Percentiles rank a stretch among this genome's conserved stretches.
Conservation (phyloP, 2,113 vertebrate species). For the Neogale vison region DNA sequence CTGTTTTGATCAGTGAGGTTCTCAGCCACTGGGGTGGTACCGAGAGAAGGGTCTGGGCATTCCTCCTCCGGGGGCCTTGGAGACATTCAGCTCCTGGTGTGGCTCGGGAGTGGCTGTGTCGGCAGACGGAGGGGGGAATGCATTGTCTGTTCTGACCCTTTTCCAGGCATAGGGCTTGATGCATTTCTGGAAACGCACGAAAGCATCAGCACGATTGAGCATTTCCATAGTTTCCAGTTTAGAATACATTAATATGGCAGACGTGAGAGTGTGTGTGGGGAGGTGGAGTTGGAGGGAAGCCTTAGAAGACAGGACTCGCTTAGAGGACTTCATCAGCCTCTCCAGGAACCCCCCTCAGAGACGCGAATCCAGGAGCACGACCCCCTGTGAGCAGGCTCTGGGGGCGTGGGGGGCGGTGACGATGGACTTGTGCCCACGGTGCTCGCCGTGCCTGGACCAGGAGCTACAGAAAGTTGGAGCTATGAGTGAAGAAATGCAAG, state of each 20-base stretch:
- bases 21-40: not conserved
- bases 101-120: not conserved
- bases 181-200: not conserved
- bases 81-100: fast-evolving
- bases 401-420: not conserved
- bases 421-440: no score
- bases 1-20: not conserved
- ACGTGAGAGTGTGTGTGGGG: not conserved
- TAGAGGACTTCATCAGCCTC: not conserved
- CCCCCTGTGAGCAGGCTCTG: not conserved
- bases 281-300: not conserved
- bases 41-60: not conserved
- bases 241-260: not conserved
- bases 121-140: no score
- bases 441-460: not conserved
- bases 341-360: not conserved
- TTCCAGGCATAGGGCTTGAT: no score
- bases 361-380: fast-evolving
- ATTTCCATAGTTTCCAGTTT: not conserved
- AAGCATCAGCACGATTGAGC: not conserved
- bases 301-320: not conserved
- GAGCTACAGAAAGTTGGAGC: not conserved
- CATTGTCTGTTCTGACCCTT: not conserved
- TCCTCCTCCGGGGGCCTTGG: not conserved
- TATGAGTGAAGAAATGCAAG: not conserved